Base-by-base conservation (phyloP, 2,888 invertebrate genomes). In the Buathra laborator region DNA sequence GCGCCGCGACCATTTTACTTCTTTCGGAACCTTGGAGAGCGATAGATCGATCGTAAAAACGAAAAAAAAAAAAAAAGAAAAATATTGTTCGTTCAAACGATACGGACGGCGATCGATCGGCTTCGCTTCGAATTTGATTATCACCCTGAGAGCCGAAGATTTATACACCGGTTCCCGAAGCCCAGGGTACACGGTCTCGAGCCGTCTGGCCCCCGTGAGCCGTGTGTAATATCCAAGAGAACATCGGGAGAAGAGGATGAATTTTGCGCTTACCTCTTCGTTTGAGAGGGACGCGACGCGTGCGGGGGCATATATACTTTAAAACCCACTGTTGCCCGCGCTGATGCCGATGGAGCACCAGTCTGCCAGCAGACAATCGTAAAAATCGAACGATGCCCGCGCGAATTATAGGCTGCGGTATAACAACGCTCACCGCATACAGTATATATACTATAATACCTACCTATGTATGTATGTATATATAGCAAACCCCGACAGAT, bases 351-450 rank as follows among this genome's bases (percentile, higher is more conserved):
- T 76, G 53, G 64, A 64, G 79, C 88, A 89, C 89, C 19, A 89
- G 91, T 90, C 90, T 90, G 91, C 90, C 93, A 90, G 90, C 93
- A 93, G 93, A 93, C 93, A 93, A 93, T 93, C 93, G 93, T 93
- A 93, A 93, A 93, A 93, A 92, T 90, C 90, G 92, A 90, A 93
- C 91, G 92, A 93, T 92, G 91, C 91, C 90, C 88, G 88, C 89
- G 91, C 93, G 93, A 93, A 93, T 93, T 93, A 93, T 92, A 93
- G 92, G 90, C 91, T 92, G 90, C 90, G 92, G 90, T 90, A 90
- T 90, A 88, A 85, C 79, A 85, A 82, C 85, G 78, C 76, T 85
- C 83, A 79, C 81, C 79, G 67, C 44, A 80, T 84, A 75, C 70
- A 67, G 70, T 76, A 79, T 62, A 78, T 56, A 78, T 67, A 51